Evolutionary conservation across 2,797 vertebrate genomes (phyloP).

Genomic region (Eleutherodactylus coqui): DNA sequence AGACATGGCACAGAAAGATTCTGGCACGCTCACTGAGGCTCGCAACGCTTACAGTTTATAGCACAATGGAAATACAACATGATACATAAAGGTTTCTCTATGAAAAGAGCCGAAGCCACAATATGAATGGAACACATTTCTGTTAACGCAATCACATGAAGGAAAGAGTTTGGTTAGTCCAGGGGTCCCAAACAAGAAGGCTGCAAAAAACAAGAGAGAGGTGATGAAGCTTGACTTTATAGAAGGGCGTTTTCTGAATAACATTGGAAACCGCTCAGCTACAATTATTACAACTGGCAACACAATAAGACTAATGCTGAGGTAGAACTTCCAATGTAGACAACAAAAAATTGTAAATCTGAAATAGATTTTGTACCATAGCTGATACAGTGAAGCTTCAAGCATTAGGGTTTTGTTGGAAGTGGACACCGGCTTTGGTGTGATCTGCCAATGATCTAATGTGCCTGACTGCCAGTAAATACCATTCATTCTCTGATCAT

Average conservation of each 20-base stretch:
- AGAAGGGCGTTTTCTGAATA: not conserved
- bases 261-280: not conserved
- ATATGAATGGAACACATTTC: not conserved
- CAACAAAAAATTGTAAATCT: not conserved
- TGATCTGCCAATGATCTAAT: not conserved
- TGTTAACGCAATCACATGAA: not conserved
- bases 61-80: constrained; percentile 29
- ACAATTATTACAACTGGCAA: not conserved
- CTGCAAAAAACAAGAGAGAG: not conserved
- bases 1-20: constrained; percentile 18
- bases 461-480: not conserved
- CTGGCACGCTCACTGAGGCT: constrained; percentile 12
- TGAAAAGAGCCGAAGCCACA: constrained; percentile 16
- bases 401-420: too few species aligned
- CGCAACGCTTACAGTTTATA: constrained; percentile 1
- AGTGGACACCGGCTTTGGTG: too few species aligned
- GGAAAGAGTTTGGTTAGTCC: not conserved
- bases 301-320: not conserved
- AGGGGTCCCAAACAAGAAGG: not conserved
- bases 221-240: not conserved
- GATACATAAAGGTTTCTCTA: constrained; percentile 18
- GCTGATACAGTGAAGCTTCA: not conserved
- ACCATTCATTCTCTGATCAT: not conserved
- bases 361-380: not conserved
- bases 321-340: not conserved